Base-by-base conservation (phyloP, 2,113 vertebrate genomes). In the Strigops habroptila region DNA sequence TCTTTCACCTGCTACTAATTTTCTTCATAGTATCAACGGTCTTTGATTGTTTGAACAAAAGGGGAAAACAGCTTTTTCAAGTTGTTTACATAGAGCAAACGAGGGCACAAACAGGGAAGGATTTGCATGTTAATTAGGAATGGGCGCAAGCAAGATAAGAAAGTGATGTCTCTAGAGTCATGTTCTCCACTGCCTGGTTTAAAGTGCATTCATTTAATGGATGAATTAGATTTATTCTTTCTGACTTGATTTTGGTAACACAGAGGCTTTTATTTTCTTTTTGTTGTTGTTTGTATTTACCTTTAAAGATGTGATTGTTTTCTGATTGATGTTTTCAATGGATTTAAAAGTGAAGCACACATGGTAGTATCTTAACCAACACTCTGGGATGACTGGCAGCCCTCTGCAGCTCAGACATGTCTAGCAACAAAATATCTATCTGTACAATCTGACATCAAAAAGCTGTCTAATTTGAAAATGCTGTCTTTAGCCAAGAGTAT, bases 1-100 rank as follows among this genome's bases (percentile, higher is more conserved):
- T 93, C 79, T 92, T 95, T 96, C 91, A 95, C 95, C 91, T 96
- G 88, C 91, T 95, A 88, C 77, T 91, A 70, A 97, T 97, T 96
- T 96, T 93, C 93, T 91, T 94, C 73, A 68, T 33, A 55, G 37
- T 67, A 77, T 83, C 84, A 88, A 92, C 97, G 68, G 62, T 77
- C 78, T 94, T 93, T 94, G 60, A 82, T 89, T 80, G 86, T 93
- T 90, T 91, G 90, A 96, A 95, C 63, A 93, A 79, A 96, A 90
- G 65, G 31, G 44, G 49, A 75, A 76, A 90, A 37, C 78, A 90
- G 25, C 68, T 85, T 63, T 79, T 82, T 94, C 68, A 77, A 81
- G 63, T 87, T 96, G 82, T 97, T 97, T 96, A 94, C 82, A 88
- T 22, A 76, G 49, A 59, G 53, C 75, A 92, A 97, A 95, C 37